Conservation (phyloP, 2,797 vertebrate species). For the Sus cebifrons region DNA sequence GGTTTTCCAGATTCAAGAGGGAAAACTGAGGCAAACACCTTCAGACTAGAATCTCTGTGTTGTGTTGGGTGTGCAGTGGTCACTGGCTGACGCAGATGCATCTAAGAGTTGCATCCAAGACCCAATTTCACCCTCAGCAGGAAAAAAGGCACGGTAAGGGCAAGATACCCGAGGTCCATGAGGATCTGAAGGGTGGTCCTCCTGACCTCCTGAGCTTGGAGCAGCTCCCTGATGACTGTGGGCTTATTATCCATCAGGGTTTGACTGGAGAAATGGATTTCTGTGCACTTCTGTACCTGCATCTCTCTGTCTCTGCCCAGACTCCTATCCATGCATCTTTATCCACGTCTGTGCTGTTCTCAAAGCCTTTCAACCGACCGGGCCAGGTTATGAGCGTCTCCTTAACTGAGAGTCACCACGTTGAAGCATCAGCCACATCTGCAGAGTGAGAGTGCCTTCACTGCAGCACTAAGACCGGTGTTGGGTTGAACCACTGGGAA, state of each 20-base stretch:
- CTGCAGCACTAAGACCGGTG: fast-evolving
- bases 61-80: fast-evolving
- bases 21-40: fast-evolving
- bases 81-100: fast-evolving
- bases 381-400: too few relatives aligned
- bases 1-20: fast-evolving
- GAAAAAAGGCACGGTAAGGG: neutral
- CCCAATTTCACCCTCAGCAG: neutral
- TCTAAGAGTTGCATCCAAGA: neutral
- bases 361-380: neutral
- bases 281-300: neutral
- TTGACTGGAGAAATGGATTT: fast-evolving
- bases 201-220: neutral
- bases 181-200: neutral
- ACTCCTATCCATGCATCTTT: fast-evolving
- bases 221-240: fast-evolving
- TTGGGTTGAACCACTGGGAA: neutral
- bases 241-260: too few relatives aligned
- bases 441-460: too few relatives aligned
- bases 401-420: neutral
- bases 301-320: fast-evolving
- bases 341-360: neutral
- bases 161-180: fast-evolving
- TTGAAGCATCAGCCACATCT: fast-evolving
- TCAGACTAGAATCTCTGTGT: fast-evolving